Evolutionary conservation across 2,113 vertebrate species (phyloP).

Genomic region (Leucosticte australis): DNA sequence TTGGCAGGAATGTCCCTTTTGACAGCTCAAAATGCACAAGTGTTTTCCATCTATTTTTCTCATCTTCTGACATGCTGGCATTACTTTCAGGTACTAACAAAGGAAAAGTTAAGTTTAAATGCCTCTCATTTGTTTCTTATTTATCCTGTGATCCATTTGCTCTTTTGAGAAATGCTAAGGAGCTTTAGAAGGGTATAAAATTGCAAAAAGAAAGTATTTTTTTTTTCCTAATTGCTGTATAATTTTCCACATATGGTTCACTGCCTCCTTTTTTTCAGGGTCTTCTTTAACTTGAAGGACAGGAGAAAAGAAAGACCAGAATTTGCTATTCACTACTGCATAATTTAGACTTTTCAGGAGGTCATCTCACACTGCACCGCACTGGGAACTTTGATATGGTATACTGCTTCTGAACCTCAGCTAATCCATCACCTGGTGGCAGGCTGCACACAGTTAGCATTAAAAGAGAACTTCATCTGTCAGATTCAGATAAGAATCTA

Average conservation of each 20-base stretch:
- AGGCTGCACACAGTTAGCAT: constrained; percentile 43
- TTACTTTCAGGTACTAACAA: not conserved
- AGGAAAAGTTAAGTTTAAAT: not conserved
- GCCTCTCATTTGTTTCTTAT: not conserved
- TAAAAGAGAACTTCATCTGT: constrained; percentile 43
- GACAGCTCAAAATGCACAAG: not conserved
- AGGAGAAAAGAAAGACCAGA: not conserved
- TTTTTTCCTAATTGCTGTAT: not conserved
- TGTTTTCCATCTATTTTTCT: not conserved
- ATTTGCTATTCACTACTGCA: not conserved
- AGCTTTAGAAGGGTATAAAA: not conserved
- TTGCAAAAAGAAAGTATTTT: not conserved
- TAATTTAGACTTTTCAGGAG: constrained; percentile 12
- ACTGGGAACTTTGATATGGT: not conserved
- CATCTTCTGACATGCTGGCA: not conserved
- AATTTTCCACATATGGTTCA: not conserved
- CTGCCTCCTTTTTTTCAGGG: not conserved
- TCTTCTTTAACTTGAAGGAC: not conserved
- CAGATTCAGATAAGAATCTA: constrained; percentile 42
- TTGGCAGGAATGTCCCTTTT: not conserved
- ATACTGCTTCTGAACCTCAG: constrained; percentile 21
- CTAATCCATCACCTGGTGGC: constrained; percentile 59
- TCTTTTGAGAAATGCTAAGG: not conserved
- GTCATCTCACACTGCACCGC: not conserved
- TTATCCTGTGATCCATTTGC: not conserved